Base-by-base conservation (phyloP, 2,888 invertebrate species). In the Silvanus unidentatus region DNA sequence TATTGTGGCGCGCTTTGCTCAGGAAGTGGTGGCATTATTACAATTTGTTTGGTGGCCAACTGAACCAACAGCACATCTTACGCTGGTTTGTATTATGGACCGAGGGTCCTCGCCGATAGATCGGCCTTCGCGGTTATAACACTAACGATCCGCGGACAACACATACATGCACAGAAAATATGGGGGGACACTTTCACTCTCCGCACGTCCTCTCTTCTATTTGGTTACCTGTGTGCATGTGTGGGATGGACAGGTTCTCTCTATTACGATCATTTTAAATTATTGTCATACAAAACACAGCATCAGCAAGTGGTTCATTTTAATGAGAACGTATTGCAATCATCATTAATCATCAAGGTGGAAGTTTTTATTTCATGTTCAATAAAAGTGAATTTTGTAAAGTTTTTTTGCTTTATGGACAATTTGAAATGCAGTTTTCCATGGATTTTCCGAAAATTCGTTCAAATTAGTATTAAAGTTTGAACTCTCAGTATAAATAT, bases 131-230 rank as follows among this genome's bases (percentile, higher is more conserved):
- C 42, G 46, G 49, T 40, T 48, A 42, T 40, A 48, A 40, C 48
- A 43, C 43, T 43, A 42, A 45, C 49, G 53, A 45, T 49, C 47
- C 46, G 53, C 53, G 46, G 42, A 37, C 37, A 22, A 22, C 22
- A 22, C 22, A 22, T 8, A 22, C 8, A 22, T 22, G 3, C 22
- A 8, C 10, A 12, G 6, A 12, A 5, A 32, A 42, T n/a, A n/a
- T 46, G 38, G 48, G 46, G 54, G 49, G 53, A 54, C 56, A 55
- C 58, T 56, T 55, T 55, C 56, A 56, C 59, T 57, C 52, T 57
- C 52, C 49, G 49, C 47, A 47, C 51, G 48, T 50, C 39, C 39
- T 41, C 30, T 28, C 29, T 10, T 36, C 42, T 12, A 16, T 38
- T 34, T 11, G 16, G 12, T 22, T 15, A 22, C 38, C 40, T 32